phyloP scores from a whole-genome alignment of 1,140 invertebrate genomes.

The Pseudomyrmex flavicornis region DNA sequence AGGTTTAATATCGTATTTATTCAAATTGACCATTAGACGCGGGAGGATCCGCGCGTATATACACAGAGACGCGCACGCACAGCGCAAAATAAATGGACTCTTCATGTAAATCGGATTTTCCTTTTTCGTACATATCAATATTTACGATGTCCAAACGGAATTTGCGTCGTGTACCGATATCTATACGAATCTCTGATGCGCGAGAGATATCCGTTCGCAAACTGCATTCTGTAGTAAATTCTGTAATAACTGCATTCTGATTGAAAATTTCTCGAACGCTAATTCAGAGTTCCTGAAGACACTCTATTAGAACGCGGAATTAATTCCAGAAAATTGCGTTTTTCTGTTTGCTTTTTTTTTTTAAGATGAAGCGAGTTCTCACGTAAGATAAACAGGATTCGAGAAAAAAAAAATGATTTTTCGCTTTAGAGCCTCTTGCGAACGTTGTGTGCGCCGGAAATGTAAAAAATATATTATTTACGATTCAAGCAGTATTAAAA shows the following conservation, averaged over 20 bases:
- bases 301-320: neutral
- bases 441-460: neutral
- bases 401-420: slow-evolving; percentile 25
- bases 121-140: slow-evolving; percentile 51
- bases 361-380: neutral
- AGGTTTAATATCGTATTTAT: slow-evolving; percentile 73
- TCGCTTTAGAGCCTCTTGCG: no score
- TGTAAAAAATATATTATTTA: slow-evolving; percentile 48
- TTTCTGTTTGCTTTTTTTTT: neutral
- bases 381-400: neutral
- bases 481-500: slow-evolving; percentile 17
- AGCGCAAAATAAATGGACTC: slow-evolving; percentile 64
- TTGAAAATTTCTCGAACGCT: no score
- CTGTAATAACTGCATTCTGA: no score
- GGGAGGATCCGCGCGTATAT: neutral
- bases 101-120: slow-evolving; percentile 68
- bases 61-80: neutral
- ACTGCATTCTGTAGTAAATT: neutral
- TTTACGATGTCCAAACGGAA: slow-evolving; percentile 54
- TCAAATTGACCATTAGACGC: slow-evolving; percentile 68
- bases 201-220: neutral
- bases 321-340: neutral
- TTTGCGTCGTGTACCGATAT: slow-evolving; percentile 33
- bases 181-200: slow-evolving; percentile 18
- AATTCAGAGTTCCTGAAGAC: no score